Evolutionary conservation across 2,113 vertebrate genomes (phyloP), one percentile per base, ranked within the genome.

Genomic region (Sebastes schlegelii): DNA sequence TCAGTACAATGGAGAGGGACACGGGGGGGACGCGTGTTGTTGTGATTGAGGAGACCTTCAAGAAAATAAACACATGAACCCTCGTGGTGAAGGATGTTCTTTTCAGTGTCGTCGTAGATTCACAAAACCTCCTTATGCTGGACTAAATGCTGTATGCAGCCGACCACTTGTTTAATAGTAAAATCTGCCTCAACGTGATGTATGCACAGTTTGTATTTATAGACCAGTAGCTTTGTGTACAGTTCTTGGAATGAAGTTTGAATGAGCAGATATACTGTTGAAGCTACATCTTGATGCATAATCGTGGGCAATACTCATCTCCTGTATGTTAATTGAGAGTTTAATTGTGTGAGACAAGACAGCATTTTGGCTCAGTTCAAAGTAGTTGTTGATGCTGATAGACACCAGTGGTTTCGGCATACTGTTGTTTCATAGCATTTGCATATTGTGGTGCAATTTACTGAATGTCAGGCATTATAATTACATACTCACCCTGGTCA

Each of bases 61-160:
- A 40, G 11, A 86, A 76, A 80, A 83, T 85, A 69, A 64, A 79
- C 58, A 66, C 52, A 80, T 77, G 65, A 89, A 73, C 67, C 57
- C 43, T 79, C 14, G 8, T 77, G 51, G 26, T 40, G 19, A 55
- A 54, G 34, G 42, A 49, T 75, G 26, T 51, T 80, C 60, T 58
- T 73, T 84, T 54, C 7, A 55, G 6, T 62, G 55, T 34, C 26
- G 54, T 26, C 14, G n/a, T 21, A 57, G 10, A 54, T 34, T 62
- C 6, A 26, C 8, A n/a, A 51, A 55, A 42, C 23, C 5, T 6
- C 11, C 2, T 54, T 19, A 69, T 42, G 60, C 17, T 19, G 26
- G 67, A 73, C 23, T 6, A 42, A n/a, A 76, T 49, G 55, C 48
- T 48, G 48, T 11, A 34, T 58, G 62, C 63, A 40, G 17, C 48